Evolutionary conservation across 2,888 invertebrate genomes (phyloP), one percentile per base, ranked within the genome.

Genomic region (Toxonevra muliebris): DNA sequence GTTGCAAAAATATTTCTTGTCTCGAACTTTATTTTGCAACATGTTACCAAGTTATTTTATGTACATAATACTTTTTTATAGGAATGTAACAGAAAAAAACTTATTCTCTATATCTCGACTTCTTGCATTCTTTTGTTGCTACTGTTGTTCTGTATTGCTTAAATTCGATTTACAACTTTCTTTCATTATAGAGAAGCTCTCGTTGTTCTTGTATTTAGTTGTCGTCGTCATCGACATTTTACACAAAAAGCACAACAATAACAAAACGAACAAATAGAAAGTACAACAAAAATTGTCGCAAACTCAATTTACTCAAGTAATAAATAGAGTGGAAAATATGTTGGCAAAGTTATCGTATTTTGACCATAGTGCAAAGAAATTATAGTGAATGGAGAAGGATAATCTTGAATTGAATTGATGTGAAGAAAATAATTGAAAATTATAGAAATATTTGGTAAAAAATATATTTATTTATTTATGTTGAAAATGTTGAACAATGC

Each of bases 321-420:
- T 73, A 76, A 76, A 75, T 76, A 76, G 74, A 76, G 74, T 76
- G 73, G 75, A 76, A 76, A 75, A 75, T 74, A 71, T 75, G 75
- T 74, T 72, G 50, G 30, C n/a, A 7, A 65, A 53, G 30, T 30
- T 30, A 30, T 30, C 30, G 30, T 30, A 7, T 30, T n/a, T 30
- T 30, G 30, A 30, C 30, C 30, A 30, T 30, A 30, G 30, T 30
- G 30, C 30, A 30, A 30, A 30, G 30, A 30, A 30, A 30, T 30
- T 30, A 30, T 7, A 30, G 7, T 30, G 30, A 30, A 30, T 30
- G 30, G 30, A 30, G 30, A 30, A 30, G 7, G 30, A 30, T 4
- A 30, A 30, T 30, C 30, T 30, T 30, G 7, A 30, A 30, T 30
- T 30, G 30, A 30, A 30, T 30, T 30, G 30, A 30, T 30, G 30